These are phyloP conservation scores for Oceanodroma leucorhoa DNA, from an alignment of 2,797 vertebrate species.

Conservation along the genomic window DNA sequence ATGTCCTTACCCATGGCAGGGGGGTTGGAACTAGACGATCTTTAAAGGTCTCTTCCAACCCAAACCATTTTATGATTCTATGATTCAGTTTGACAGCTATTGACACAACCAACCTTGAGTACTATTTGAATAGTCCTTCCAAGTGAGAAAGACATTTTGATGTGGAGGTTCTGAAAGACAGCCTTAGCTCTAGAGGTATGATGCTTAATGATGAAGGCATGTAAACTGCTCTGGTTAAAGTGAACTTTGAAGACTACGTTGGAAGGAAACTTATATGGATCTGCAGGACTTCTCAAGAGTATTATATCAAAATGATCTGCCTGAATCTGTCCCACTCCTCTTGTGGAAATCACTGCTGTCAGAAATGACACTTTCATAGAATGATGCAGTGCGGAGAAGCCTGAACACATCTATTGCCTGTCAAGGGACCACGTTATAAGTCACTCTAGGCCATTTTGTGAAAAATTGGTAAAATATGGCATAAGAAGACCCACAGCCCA, in stretches of 20 bases:
- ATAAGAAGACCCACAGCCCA: background rate
- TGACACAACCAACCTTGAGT: background rate
- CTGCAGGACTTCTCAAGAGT: background rate
- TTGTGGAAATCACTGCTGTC: background rate
- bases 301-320: background rate
- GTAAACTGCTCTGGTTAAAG: background rate
- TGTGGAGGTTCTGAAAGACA: background rate
- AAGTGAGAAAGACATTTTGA: background rate
- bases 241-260: background rate
- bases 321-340: background rate
- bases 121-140: background rate
- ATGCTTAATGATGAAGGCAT: background rate
- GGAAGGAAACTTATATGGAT: background rate
- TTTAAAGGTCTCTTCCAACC: background rate
- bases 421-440: background rate
- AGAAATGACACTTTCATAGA: background rate
- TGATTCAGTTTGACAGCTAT: background rate
- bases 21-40: background rate
- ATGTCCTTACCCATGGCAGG: background rate
- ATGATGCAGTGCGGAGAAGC: background rate
- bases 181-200: background rate
- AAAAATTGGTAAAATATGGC: background rate
- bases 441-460: background rate
- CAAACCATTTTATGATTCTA: background rate
- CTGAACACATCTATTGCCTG: background rate